Evolutionary conservation across 2,888 invertebrate species (phyloP).

Genomic region (Scaptomyza cyrtandrae): DNA sequence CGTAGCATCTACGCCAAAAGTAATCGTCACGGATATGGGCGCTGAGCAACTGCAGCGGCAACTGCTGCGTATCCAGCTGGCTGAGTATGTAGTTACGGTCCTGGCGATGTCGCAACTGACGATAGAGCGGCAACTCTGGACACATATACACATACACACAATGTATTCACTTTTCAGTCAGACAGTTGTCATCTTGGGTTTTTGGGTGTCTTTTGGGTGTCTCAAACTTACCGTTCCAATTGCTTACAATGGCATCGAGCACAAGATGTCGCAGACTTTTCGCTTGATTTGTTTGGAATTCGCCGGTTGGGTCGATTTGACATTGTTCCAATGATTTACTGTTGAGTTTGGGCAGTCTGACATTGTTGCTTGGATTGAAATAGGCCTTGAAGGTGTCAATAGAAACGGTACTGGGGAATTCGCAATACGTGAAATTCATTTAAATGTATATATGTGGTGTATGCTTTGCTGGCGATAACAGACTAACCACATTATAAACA

Average conservation of each 20-base stretch:
- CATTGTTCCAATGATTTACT: slow-evolving; percentile 61
- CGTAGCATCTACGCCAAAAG: slow-evolving; percentile 83
- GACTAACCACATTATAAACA: neutral
- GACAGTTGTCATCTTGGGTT: slow-evolving; percentile 10
- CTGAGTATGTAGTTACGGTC: slow-evolving; percentile 83
- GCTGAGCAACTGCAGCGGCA: slow-evolving; percentile 82
- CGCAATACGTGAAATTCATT: slow-evolving; percentile 81
- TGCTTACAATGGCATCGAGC: slow-evolving; percentile 81
- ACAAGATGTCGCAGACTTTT: slow-evolving; percentile 82
- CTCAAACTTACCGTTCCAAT: slow-evolving; percentile 81
- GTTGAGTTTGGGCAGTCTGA: slow-evolving; percentile 67
- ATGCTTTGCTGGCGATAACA: no score
- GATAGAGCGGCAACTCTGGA: slow-evolving; percentile 80
- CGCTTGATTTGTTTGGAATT: slow-evolving; percentile 71
- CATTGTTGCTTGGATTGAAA: slow-evolving; percentile 67
- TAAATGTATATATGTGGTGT: neutral
- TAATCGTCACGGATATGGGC: slow-evolving; percentile 82
- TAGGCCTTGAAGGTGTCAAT: slow-evolving; percentile 83
- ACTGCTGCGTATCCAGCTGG: slow-evolving; percentile 79
- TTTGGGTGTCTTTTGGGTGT: slow-evolving; percentile 4
- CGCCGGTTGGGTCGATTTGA: slow-evolving; percentile 43
- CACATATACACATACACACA: neutral
- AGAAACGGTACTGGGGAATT: slow-evolving; percentile 83
- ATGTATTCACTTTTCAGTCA: neutral
- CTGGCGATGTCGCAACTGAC: slow-evolving; percentile 75